Evolutionary conservation across 2,888 invertebrate genomes (phyloP).

Genomic region (Andricus curvator): DNA sequence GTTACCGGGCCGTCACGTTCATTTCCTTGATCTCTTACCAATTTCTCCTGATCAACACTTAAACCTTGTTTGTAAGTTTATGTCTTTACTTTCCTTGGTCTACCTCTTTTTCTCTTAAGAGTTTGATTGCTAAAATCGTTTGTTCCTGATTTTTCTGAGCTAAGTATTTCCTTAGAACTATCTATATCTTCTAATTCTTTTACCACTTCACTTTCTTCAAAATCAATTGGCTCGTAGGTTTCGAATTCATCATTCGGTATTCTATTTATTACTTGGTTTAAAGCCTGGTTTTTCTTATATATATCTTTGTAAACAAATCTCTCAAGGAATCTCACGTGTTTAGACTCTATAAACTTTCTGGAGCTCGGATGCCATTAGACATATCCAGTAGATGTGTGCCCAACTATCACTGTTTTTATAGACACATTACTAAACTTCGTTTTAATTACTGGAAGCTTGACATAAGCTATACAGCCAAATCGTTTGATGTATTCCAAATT

Average conservation of each 20-base stretch:
- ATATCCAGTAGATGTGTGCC: slow-evolving; percentile 1
- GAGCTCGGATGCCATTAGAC: slow-evolving; percentile 50
- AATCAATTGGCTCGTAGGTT: background rate
- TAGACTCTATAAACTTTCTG: slow-evolving; percentile 46
- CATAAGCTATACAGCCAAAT: slow-evolving; percentile 50
- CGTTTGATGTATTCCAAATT: slow-evolving; percentile 46
- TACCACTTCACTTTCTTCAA: slow-evolving; percentile 23
- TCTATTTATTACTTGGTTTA: slow-evolving; percentile 3
- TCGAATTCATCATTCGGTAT: background rate
- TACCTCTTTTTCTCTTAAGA: slow-evolving; percentile 50
- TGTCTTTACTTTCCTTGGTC: slow-evolving; percentile 35
- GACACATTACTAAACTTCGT: slow-evolving; percentile 45
- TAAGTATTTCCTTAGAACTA: background rate
- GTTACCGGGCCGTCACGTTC: no score
- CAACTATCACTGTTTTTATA: slow-evolving; percentile 46
- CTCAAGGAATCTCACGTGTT: slow-evolving; percentile 54
- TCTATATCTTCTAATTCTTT: background rate
- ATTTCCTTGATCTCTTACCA: background rate
- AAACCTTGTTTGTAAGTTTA: background rate
- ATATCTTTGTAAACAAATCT: slow-evolving; percentile 52
- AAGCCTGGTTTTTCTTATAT: slow-evolving; percentile 34
- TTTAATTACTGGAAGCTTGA: slow-evolving; percentile 40
- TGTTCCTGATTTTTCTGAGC: slow-evolving; percentile 34
- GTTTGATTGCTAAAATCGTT: slow-evolving; percentile 33
- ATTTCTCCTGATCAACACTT: background rate